phyloP scores from a whole-genome alignment of 1,140 invertebrate species.

The Akabosia matsudoensis region DNA sequence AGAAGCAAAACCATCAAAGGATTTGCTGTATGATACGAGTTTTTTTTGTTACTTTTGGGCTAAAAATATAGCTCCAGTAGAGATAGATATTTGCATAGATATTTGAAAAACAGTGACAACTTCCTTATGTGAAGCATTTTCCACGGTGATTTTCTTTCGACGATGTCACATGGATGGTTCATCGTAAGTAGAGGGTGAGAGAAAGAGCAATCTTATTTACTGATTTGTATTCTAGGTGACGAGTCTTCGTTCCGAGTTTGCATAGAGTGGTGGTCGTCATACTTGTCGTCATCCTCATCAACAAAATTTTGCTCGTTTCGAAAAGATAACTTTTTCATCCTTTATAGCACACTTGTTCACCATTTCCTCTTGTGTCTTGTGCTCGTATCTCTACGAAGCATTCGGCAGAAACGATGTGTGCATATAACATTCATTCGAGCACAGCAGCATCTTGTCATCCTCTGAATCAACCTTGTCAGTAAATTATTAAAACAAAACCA shows the following conservation, averaged over 20 bases:
- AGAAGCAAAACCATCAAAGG: too few species aligned
- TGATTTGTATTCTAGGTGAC: constrained; percentile 7
- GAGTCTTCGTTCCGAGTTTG: neutral
- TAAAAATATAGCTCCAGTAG: neutral
- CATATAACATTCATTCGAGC: neutral
- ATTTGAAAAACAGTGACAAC: constrained; percentile 2
- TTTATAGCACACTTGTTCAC: too few species aligned
- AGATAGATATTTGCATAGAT: neutral
- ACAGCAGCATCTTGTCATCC: constrained; percentile 3
- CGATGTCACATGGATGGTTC: neutral
- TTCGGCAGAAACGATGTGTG: neutral
- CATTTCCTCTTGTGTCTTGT: too few species aligned
- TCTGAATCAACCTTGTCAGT: neutral
- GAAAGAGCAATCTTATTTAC: neutral
- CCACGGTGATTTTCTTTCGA: neutral
- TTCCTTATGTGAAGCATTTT: neutral
- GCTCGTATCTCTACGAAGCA: neutral
- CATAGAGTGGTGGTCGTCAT: neutral
- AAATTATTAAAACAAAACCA: constrained; percentile 20
- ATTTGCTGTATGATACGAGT: too few species aligned
- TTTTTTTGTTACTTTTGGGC: neutral
- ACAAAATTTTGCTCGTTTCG: neutral
- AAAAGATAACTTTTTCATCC: too few species aligned
- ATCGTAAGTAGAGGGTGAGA: neutral
- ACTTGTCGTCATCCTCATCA: neutral